Conservation (phyloP, 2,888 invertebrate species). For the Thymelicus lineola region DNA sequence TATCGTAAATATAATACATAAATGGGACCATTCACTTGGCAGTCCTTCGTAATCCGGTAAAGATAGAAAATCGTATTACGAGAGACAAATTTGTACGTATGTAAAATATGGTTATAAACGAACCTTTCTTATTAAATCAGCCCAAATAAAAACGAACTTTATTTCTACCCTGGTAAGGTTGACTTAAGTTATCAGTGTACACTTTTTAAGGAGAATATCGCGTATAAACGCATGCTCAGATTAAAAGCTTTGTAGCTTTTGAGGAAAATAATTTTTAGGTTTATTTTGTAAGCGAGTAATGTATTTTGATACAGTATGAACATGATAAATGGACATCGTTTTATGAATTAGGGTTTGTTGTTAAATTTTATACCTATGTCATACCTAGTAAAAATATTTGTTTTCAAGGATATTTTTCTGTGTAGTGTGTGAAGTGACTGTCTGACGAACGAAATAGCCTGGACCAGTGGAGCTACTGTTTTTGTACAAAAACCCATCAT, state of each 20-base stretch:
- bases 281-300: conserved; percentile 20
- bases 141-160: conserved; percentile 18
- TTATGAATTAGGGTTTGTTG: neutral
- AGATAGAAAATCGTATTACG: conserved; percentile 57
- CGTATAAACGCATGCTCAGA: conserved; percentile 18
- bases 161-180: neutral
- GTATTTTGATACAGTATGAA: conserved; percentile 4
- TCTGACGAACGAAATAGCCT: too few relatives aligned
- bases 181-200: neutral
- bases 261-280: conserved; percentile 17
- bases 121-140: conserved; percentile 5
- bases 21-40: conserved; percentile 52
- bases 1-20: conserved; percentile 53
- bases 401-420: too few relatives aligned
- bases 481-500: too few relatives aligned
- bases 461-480: too few relatives aligned
- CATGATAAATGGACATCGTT: neutral
- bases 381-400: neutral
- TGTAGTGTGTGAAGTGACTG: too few relatives aligned
- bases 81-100: conserved; percentile 54
- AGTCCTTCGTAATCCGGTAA: conserved; percentile 55
- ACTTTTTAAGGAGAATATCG: conserved; percentile 6
- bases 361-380: neutral
- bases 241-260: conserved; percentile 34
- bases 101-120: conserved; percentile 49